phyloP scores from a whole-genome alignment of 2,113 vertebrate genomes.

The Cromileptes altivelis region DNA sequence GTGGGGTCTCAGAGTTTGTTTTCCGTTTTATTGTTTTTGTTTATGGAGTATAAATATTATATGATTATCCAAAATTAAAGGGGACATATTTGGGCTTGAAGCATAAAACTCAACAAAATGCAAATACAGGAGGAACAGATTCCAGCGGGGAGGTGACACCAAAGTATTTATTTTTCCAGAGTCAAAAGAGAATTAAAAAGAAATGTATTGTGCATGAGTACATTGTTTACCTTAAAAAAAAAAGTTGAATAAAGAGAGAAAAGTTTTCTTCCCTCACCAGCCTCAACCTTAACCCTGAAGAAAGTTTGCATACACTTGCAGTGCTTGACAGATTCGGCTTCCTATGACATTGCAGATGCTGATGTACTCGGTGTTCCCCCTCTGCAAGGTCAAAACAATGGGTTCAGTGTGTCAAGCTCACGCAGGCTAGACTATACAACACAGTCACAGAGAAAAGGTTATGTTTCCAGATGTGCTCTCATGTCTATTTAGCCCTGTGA shows the following conservation, averaged over 20 bases:
- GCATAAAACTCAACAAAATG: conserved; percentile 54
- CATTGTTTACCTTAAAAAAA: background rate
- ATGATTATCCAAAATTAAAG: conserved; percentile 68
- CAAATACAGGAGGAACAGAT: conserved; percentile 48
- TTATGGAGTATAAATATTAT: conserved; percentile 76
- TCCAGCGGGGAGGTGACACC: conserved; percentile 47
- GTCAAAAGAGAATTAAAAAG: conserved; percentile 22
- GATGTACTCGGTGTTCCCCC: background rate
- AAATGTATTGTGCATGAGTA: background rate
- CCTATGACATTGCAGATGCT: conserved; percentile 6
- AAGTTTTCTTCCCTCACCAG: background rate
- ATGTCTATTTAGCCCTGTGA: background rate
- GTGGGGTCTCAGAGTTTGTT: conserved; percentile 54
- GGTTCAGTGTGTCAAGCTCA: conserved; percentile 41
- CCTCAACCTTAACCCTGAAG: conserved; percentile 5
- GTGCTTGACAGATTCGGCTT: conserved; percentile 12
- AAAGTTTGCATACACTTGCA: conserved; percentile 17
- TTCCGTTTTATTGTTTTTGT: conserved; percentile 51
- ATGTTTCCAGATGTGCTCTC: background rate
- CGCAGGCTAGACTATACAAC: conserved; percentile 38
- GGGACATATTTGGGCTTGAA: conserved; percentile 44
- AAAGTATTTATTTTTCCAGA: conserved; percentile 45
- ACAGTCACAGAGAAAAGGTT: background rate
- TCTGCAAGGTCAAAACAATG: conserved; percentile 41
- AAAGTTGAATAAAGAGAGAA: conserved; percentile 7